Conservation (phyloP, 2,888 invertebrate genomes). For the Sylvicola fuscatus region DNA sequence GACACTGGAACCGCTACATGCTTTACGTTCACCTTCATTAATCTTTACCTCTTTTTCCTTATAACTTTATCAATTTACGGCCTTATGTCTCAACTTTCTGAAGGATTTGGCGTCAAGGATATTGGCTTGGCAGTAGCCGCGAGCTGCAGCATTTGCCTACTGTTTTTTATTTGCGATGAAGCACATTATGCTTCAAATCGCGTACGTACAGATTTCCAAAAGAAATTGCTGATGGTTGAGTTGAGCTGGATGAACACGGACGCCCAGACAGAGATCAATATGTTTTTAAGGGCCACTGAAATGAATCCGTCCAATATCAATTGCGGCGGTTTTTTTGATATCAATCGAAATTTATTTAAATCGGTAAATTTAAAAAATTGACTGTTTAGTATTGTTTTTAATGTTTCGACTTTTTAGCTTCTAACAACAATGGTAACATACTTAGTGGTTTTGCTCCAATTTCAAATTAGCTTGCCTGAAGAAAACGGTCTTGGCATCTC, state of each 20-base stretch:
- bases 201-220: conserved; percentile 51
- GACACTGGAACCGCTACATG: conserved; percentile 45
- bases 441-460: conserved; percentile 48
- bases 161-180: conserved; percentile 55
- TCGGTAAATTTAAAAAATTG: too few relatives aligned
- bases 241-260: conserved; percentile 57
- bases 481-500: conserved; percentile 13
- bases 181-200: conserved; percentile 53
- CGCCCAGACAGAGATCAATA: conserved; percentile 51
- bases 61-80: conserved; percentile 58
- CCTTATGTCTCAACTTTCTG: conserved; percentile 47
- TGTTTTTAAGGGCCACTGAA: conserved; percentile 54
- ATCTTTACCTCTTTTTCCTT: conserved; percentile 46
- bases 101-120: conserved; percentile 50
- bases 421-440: conserved; percentile 59
- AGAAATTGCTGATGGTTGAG: conserved; percentile 49
- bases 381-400: conserved; percentile 10
- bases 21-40: conserved; percentile 45
- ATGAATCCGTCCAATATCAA: conserved; percentile 58
- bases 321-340: conserved; percentile 50
- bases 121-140: conserved; percentile 48
- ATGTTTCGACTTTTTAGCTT: conserved; percentile 24
- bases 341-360: conserved; percentile 50
- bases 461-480: conserved; percentile 56
- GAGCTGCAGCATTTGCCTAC: conserved; percentile 36